phyloP scores from a whole-genome alignment of 2,888 invertebrate genomes.

The Perizoma affinitatum region DNA sequence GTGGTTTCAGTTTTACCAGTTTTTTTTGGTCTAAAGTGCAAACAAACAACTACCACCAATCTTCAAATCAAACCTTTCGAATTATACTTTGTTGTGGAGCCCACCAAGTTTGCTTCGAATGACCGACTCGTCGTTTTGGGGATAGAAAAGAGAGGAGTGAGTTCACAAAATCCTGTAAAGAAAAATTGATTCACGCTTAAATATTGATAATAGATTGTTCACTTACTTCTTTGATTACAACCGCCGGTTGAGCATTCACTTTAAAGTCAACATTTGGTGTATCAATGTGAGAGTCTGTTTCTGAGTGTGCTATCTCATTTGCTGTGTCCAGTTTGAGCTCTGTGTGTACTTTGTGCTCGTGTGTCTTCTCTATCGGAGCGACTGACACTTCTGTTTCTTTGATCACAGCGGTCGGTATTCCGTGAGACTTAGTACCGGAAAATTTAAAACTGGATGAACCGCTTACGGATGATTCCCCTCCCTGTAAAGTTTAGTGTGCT shows the following conservation, averaged over 20 bases:
- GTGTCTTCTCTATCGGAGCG: constrained; percentile 39
- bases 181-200: constrained; percentile 27
- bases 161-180: constrained; percentile 52
- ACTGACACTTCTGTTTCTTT: constrained; percentile 48
- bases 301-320: constrained; percentile 59
- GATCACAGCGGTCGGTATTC: constrained; percentile 45
- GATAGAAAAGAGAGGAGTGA: constrained; percentile 48
- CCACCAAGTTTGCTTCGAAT: constrained; percentile 43
- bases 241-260: constrained; percentile 43
- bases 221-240: constrained; percentile 74
- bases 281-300: constrained; percentile 44
- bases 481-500: constrained; percentile 50
- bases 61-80: constrained; percentile 56
- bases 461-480: constrained; percentile 54
- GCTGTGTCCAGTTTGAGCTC: constrained; percentile 56
- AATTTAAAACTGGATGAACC: constrained; percentile 60
- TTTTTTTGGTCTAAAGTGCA: constrained; percentile 18
- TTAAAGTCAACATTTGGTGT: constrained; percentile 48
- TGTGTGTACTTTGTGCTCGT: constrained; percentile 50
- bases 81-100: constrained; percentile 40
- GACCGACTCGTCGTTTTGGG: constrained; percentile 40
- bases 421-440: constrained; percentile 56
- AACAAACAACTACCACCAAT: constrained; percentile 16
- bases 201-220: constrained; percentile 37
- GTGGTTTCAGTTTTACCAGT: constrained; percentile 1